Evolutionary conservation across 2,797 vertebrate species (phyloP).

Genomic region (Eurystomus glaucurus): DNA sequence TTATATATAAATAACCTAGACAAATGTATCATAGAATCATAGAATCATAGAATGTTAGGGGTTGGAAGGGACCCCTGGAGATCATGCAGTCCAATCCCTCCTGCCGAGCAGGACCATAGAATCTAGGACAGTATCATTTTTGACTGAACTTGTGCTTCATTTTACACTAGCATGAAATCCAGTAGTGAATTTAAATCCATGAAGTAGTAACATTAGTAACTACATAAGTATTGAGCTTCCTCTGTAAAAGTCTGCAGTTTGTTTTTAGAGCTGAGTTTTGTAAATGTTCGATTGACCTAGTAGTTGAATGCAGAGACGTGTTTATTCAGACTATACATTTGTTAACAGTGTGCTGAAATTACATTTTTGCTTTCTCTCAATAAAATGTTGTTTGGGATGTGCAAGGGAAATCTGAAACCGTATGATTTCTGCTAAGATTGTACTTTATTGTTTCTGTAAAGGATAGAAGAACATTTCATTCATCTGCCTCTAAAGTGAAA

Average conservation of each 20-base stretch:
- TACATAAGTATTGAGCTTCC: background rate
- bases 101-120: too few species aligned
- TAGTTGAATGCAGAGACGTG: background rate
- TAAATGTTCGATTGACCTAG: conserved; percentile 35
- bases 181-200: background rate
- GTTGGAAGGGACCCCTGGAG: too few species aligned
- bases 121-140: background rate
- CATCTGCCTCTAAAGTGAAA: conserved; percentile 20
- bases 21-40: too few species aligned
- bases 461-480: conserved; percentile 1
- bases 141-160: background rate
- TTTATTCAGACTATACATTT: conserved; percentile 55
- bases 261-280: conserved; percentile 31
- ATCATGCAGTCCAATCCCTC: too few species aligned
- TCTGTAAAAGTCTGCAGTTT: conserved; percentile 15
- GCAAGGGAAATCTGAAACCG: conserved; percentile 20
- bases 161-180: background rate
- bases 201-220: background rate
- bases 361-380: conserved; percentile 1
- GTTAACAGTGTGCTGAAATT: conserved; percentile 42
- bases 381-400: background rate
- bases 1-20: too few species aligned
- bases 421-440: background rate
- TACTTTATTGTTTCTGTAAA: conserved; percentile 13
- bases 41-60: too few species aligned